Evolutionary conservation across 1,140 invertebrate species (phyloP), one percentile per base, ranked within the genome.

Genomic region (Brachionus rubens): DNA sequence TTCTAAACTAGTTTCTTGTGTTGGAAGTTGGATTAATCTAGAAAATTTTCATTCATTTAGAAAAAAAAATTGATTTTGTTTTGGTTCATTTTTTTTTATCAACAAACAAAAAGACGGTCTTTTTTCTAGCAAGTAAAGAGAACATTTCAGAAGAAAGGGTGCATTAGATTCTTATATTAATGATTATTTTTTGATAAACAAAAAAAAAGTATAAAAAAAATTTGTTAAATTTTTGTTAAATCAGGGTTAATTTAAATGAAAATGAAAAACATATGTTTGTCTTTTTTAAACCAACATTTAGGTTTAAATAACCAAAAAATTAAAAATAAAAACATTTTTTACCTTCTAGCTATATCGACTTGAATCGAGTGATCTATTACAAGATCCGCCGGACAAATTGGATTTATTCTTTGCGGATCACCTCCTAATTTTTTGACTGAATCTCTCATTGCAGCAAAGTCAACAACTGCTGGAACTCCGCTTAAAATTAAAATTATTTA

Each of bases 341-440:
- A 95, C 92, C 89, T 90, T 84, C 93, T 87, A 6, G 89, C 89
- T 82, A 93, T 94, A 86, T 99, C 96, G 24, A 96, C 96, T 87
- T 98, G 94, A 52, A 99, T 91, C 0, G 94, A 98, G 85, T 99
- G 96, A 87, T 99, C 96, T 78, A 99, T 97, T 41, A 98, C 94
- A 72, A 99, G 87, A 86, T 98, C 96, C 2, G 94, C 92, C 5
- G 96, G 96, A 83, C 95, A 98, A 50, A 95, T 89, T 1, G 96
- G 96, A 86, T 99, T 98, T 78, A 99, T 97, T 84, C 91, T 91
- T 77, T 94, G 87, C 2, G 94, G 92, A 87, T 98, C 87, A 1
- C 92, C 93, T 1, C 90, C 91, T 9, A 98, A 85, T 40, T 87
- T 86, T 80, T 91, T 89, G 0, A 98, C 93, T 21, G 94, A 93